Evolutionary conservation across 2,888 invertebrate genomes (phyloP).

Genomic region (Himalopsyche japonica): DNA sequence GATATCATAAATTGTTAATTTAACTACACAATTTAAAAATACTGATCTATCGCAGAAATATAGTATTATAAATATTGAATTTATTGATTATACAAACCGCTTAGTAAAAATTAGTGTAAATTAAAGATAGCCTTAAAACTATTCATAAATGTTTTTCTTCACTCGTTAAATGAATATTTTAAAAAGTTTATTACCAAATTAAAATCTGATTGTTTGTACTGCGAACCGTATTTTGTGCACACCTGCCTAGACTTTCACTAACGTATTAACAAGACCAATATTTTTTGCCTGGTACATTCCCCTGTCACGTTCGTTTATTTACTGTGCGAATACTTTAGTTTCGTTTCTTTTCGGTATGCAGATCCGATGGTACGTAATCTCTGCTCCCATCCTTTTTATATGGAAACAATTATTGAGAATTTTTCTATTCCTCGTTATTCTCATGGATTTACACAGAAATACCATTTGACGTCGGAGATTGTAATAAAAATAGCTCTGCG

Average conservation of each 20-base stretch:
- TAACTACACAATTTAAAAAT: no score
- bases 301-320: neutral
- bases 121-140: no score
- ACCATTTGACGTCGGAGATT: neutral
- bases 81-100: no score
- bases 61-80: no score
- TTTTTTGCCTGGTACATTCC: neutral
- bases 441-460: neutral
- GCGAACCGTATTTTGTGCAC: neutral
- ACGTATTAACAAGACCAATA: neutral
- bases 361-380: neutral
- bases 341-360: neutral
- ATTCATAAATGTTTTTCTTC: no score
- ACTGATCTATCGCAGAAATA: no score
- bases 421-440: neutral
- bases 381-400: neutral
- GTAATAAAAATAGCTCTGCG: neutral
- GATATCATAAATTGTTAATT: no score
- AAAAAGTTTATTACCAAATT: no score
- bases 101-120: no score
- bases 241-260: neutral
- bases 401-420: neutral
- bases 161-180: no score
- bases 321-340: neutral
- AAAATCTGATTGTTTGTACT: neutral